A percentile compares a stretch with the other conserved stretches of the same genome.
Conservation (phyloP, 1,140 invertebrate genomes). For the Orussus abietinus region DNA sequence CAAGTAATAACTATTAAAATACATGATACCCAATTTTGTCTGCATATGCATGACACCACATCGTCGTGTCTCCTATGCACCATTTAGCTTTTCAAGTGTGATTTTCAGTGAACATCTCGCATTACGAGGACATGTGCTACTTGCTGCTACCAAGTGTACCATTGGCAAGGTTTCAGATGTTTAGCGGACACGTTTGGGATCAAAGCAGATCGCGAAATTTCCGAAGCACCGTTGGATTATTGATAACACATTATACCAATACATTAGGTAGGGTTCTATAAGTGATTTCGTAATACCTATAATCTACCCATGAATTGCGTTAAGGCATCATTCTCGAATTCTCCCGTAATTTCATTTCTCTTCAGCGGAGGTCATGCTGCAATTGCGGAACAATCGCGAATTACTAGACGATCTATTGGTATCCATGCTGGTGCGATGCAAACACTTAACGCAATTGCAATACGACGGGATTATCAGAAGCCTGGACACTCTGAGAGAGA, state of each 20-base stretch:
- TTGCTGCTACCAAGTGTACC: conserved; percentile 47
- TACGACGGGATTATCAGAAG: conserved; percentile 50
- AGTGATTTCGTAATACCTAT: no score
- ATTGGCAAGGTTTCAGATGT: conserved; percentile 46
- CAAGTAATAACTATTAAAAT: background rate
- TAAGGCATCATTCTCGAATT: no score
- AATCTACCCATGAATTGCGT: no score
- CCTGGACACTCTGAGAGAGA: conserved; percentile 43
- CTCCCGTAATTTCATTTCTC: conserved; percentile 8
- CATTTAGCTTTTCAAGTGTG: no score
- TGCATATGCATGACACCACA: no score
- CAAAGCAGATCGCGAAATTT: conserved; percentile 50
- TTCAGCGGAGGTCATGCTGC: conserved; percentile 46
- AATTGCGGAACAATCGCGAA: conserved; percentile 48
- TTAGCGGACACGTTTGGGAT: conserved; percentile 49
- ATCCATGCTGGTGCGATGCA: conserved; percentile 41
- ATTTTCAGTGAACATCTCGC: conserved; percentile 46
- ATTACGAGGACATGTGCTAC: conserved; percentile 48
- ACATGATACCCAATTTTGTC: no score
- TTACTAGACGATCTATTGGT: conserved; percentile 48
- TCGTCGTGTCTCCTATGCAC: no score
- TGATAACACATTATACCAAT: conserved; percentile 43
- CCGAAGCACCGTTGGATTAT: conserved; percentile 42
- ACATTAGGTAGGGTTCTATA: conserved; percentile 37
- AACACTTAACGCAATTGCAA: conserved; percentile 42